Conservation (phyloP, 2,888 invertebrate species). For the Gnatocerus cornutus region DNA sequence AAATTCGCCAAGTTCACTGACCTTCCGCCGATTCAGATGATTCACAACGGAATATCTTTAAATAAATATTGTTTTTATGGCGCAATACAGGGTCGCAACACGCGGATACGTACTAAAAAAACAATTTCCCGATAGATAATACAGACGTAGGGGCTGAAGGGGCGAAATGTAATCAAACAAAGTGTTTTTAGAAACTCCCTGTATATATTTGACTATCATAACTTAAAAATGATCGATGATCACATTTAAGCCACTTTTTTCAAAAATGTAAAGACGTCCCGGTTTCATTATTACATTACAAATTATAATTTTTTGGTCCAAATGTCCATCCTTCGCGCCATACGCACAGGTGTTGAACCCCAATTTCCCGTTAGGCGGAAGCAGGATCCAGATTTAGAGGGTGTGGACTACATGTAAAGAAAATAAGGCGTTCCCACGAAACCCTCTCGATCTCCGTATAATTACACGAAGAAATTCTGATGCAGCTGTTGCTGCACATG, state of each 20-base stretch:
- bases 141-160: conserved; percentile 1
- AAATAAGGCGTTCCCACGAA: conserved; percentile 43
- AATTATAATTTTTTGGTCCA: too few species aligned
- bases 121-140: neutral
- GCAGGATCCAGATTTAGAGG: conserved; percentile 17
- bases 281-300: too few species aligned
- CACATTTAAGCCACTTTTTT: too few species aligned
- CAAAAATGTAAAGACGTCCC: too few species aligned
- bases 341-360: conserved; percentile 5
- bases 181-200: too few species aligned
- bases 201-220: too few species aligned
- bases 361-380: conserved; percentile 38
- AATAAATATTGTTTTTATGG: conserved; percentile 38
- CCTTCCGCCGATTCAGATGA: conserved; percentile 34
- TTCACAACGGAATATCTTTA: conserved; percentile 41
- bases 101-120: neutral
- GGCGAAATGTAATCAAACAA: too few species aligned
- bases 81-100: conserved; percentile 12
- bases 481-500: conserved; percentile 45
- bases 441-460: conserved; percentile 35
- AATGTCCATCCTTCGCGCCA: neutral
- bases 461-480: conserved; percentile 43
- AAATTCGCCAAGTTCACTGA: conserved; percentile 40
- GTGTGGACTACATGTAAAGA: conserved; percentile 23
- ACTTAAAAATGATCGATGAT: too few species aligned